Evolutionary conservation across 2,113 vertebrate species (phyloP), one percentile per base, ranked within the genome.

Genomic region (Pavo muticus): DNA sequence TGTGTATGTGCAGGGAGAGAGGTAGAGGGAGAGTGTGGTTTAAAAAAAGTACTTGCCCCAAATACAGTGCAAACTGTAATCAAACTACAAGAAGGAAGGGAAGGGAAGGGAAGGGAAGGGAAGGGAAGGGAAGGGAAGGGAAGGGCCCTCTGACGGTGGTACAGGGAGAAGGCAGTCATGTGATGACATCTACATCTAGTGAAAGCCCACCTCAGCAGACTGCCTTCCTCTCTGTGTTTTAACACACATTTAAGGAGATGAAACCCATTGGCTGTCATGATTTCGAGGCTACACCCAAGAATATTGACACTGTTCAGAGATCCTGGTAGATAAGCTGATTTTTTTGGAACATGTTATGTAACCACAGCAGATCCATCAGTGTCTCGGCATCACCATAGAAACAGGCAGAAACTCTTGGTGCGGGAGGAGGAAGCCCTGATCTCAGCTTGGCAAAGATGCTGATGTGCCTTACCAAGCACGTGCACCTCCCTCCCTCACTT

Each of bases 311-410:
- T 1, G 0, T 32, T 32, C 63, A 35, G 21, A 71, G 69, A 40
- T 23, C 60, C 72, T 59, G 37, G 50, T 14, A 67, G 64, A 29
- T 25, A 7, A 7, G 9, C 0, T 18, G 57, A 32, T 30, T 32
- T 20, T 47, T 67, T 29, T 20, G 11, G 61, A 72, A 72, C 6
- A 3, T 24, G 44, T 94, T 95, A 42, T 29, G 40, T 37, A 96
- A 95, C 18, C 44, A 54, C 48, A 73, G 75, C 21, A 70, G 76
- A 93, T 80, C 79, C 64, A 80, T 88, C 90, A 74, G 75, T 67
- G 37, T 20, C 82, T 88, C 32, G 50, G 69, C 83, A 96, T 96
- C 92, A 71, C 96, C 92, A 92, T 96, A 88, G 96, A 93, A 96
- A 96, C 95, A 52, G 60, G 80, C 76, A 95, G 90, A 64, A 47